Conservation (phyloP, 2,797 vertebrate genomes). For the Meriones psammophilus region DNA sequence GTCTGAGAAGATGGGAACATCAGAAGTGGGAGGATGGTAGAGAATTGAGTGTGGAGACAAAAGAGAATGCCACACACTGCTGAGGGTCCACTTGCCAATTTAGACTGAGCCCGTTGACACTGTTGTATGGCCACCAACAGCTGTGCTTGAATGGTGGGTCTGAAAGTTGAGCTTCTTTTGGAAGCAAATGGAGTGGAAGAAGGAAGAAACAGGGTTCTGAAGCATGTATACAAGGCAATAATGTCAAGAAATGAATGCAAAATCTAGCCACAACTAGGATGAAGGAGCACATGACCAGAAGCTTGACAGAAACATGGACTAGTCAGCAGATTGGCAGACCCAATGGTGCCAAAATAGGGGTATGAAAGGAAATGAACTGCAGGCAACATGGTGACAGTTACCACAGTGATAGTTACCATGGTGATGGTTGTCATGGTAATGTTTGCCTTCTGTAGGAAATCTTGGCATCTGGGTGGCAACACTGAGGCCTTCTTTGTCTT, state of each 20-base stretch:
- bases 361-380: neutral
- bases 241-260: neutral
- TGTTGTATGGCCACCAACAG: neutral
- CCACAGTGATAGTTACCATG: neutral
- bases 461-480: conserved; percentile 14
- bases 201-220: neutral
- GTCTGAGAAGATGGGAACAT: neutral
- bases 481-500: neutral
- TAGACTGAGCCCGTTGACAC: neutral
- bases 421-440: neutral
- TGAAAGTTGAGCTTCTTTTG: neutral
- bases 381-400: neutral
- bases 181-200: neutral
- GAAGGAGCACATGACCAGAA: neutral
- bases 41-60: neutral
- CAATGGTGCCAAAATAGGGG: neutral
- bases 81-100: neutral
- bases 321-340: neutral
- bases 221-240: neutral
- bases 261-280: neutral
- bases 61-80: neutral
- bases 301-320: neutral
- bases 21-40: neutral
- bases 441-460: neutral
- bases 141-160: neutral